phyloP scores from a whole-genome alignment of 2,113 vertebrate genomes.

The Ciconia maguari region DNA sequence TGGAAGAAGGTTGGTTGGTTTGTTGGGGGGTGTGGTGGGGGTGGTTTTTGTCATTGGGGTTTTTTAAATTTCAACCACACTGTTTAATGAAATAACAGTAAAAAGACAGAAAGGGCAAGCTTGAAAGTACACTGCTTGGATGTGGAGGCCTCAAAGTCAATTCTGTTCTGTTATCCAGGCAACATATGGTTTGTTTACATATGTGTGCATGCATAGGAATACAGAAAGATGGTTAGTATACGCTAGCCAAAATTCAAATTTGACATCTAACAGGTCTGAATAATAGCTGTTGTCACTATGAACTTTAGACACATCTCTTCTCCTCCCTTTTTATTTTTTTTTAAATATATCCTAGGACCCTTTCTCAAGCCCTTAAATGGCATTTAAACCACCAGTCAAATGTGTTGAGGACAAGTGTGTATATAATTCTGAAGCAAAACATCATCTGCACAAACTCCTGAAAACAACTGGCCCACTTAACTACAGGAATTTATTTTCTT shows the following conservation, averaged over 20 bases:
- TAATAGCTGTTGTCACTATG: neutral
- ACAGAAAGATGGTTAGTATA: neutral
- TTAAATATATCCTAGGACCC: neutral
- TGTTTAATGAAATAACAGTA: neutral
- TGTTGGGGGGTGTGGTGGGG: neutral
- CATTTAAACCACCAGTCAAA: neutral
- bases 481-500: neutral
- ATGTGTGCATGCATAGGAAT: accelerated
- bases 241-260: neutral
- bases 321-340: neutral
- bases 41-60: neutral
- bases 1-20: neutral
- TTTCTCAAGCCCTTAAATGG: neutral
- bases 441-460: neutral
- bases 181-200: neutral
- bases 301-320: neutral
- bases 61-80: neutral
- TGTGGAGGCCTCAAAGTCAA: neutral
- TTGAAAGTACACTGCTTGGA: neutral
- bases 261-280: neutral
- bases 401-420: neutral
- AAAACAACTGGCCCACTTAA: neutral
- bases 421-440: neutral
- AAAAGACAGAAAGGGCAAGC: neutral
- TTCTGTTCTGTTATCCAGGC: neutral